Percentiles rank a stretch among this genome's conserved stretches.
Conservation (phyloP, 2,113 vertebrate genomes). For the Erythrolamprus reginae region DNA sequence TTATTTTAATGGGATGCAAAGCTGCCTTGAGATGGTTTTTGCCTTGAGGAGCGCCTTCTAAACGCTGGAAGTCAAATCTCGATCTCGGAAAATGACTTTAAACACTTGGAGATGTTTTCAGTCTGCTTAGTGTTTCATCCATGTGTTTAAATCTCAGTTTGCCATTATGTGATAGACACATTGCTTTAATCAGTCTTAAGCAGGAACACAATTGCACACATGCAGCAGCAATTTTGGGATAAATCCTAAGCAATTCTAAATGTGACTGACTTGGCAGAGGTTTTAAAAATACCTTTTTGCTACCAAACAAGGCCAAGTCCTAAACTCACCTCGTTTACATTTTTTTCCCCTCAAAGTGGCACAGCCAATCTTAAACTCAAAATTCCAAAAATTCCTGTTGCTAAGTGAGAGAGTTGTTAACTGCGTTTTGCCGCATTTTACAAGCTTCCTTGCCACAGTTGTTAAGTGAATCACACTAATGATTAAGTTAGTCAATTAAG, state of each 20-base stretch:
- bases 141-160: not conserved
- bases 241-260: not conserved
- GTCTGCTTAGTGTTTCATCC: not conserved
- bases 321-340: not conserved
- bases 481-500: not conserved
- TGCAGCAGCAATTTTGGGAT: not conserved
- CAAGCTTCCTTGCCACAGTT: not conserved
- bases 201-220: not conserved
- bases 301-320: not conserved
- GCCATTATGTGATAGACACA: not conserved
- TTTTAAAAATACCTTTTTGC: not conserved
- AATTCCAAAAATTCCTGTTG: not conserved
- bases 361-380: not conserved
- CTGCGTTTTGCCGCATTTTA: not conserved
- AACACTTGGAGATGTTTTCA: not conserved
- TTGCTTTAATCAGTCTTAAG: not conserved
- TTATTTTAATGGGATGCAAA: not conserved
- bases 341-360: not conserved
- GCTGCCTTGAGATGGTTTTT: not conserved
- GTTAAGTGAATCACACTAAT: not conserved
- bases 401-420: not conserved
- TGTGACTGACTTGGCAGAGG: not conserved
- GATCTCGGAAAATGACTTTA: not conserved
- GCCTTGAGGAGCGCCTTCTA: not conserved
- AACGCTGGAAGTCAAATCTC: not conserved